A percentile compares a stretch with the other conserved stretches of the same genome.
These are phyloP conservation scores for Oryzias woworae DNA, from an alignment of 2,113 vertebrate species.

Conservation along the genomic window DNA sequence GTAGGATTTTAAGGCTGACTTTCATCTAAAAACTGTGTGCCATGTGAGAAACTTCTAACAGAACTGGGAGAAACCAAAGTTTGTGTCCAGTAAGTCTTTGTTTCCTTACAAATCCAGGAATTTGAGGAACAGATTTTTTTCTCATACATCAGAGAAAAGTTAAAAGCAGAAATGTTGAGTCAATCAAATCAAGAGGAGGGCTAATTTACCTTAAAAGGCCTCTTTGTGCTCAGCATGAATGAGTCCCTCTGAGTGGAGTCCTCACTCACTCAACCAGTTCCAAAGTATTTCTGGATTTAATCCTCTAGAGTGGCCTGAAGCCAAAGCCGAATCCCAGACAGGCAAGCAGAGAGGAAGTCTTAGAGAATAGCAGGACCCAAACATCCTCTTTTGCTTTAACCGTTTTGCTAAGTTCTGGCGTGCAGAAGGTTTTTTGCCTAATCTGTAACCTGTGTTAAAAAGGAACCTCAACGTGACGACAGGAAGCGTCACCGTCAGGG, in stretches of 20 bases:
- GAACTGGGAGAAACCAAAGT: too few species aligned
- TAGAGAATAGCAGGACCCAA: constrained; percentile 6
- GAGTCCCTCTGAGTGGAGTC: constrained; percentile 54
- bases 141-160: too few species aligned
- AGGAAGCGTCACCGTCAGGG: not conserved
- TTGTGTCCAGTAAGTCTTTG: too few species aligned
- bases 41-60: too few species aligned
- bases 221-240: constrained; percentile 70
- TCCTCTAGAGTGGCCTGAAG: constrained; percentile 18
- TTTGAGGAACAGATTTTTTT: too few species aligned
- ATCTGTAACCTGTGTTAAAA: not conserved
- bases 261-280: constrained; percentile 38
- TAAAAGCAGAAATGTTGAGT: too few species aligned
- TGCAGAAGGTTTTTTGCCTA: not conserved
- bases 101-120: too few species aligned
- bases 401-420: not conserved
- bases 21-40: too few species aligned
- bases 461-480: too few species aligned
- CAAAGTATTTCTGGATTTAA: constrained; percentile 24
- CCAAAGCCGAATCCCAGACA: constrained; percentile 20
- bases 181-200: constrained; percentile 19
- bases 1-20: too few species aligned
- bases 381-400: constrained; percentile 41
- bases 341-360: constrained; percentile 3
- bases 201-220: constrained; percentile 44